These are phyloP conservation scores for Caligus rogercresseyi DNA, from an alignment of 1,140 invertebrate genomes.

Conservation along the genomic window DNA sequence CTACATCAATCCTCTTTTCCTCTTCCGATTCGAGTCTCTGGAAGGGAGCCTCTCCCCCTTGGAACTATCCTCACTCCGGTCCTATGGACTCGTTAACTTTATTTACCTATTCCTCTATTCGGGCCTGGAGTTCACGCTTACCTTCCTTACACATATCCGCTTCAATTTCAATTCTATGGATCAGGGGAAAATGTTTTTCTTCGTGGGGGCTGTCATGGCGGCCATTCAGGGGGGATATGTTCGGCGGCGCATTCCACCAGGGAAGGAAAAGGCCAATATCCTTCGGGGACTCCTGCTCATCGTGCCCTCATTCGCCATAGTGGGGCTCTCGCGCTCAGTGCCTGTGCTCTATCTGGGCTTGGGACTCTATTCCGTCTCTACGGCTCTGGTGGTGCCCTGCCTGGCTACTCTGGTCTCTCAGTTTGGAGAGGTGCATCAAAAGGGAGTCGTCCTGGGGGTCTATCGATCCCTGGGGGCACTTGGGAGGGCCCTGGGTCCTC, in stretches of 20 bases:
- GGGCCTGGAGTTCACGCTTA: conserved; percentile 90
- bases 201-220: conserved; percentile 81
- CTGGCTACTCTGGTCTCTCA: conserved; percentile 71
- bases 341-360: conserved; percentile 55
- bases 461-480: conserved; percentile 82
- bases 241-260: conserved; percentile 47
- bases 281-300: conserved; percentile 62
- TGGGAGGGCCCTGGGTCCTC: conserved; percentile 73
- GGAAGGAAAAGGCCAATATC: conserved; percentile 53
- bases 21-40: conserved; percentile 41
- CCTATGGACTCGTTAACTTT: conserved; percentile 70
- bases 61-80: conserved; percentile 6
- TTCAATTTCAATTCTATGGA: conserved; percentile 84
- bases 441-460: conserved; percentile 78
- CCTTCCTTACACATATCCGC: conserved; percentile 82
- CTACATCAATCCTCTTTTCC: conserved; percentile 48
- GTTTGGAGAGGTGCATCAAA: conserved; percentile 60
- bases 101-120: conserved; percentile 91
- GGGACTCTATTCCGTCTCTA: conserved; percentile 76
- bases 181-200: conserved; percentile 94
- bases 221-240: conserved; percentile 76
- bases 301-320: conserved; percentile 67
- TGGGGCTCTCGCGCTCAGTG: conserved; percentile 48
- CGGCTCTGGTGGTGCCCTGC: conserved; percentile 82
- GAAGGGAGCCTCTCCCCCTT: conserved; percentile 24